Evolutionary conservation across 2,797 vertebrate species (phyloP).

Genomic region (Petrocephalus schoutedeni): DNA sequence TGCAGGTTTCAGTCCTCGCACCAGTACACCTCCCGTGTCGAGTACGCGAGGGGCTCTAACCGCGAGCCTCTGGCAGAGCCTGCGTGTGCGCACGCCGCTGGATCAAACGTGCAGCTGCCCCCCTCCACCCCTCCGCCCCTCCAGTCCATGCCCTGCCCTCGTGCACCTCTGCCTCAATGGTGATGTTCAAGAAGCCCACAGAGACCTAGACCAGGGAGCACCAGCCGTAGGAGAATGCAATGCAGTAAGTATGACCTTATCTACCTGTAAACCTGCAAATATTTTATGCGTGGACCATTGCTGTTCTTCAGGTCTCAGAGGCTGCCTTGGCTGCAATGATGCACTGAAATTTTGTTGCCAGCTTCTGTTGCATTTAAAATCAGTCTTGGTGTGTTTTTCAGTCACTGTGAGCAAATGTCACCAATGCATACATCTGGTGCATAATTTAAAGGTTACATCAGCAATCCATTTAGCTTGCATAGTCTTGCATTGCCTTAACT

Average conservation of each 20-base stretch:
- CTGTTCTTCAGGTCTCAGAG: neutral
- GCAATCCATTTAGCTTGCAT: neutral
- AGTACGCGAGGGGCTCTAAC: neutral
- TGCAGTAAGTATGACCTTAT: conserved; percentile 22
- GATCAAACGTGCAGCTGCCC: neutral
- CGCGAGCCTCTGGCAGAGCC: neutral
- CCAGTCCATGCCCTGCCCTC: neutral
- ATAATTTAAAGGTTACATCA: neutral
- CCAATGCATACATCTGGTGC: neutral
- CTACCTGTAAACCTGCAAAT: neutral
- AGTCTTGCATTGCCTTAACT: neutral
- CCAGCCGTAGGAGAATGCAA: neutral
- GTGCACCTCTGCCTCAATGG: neutral
- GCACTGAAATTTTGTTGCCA: neutral
- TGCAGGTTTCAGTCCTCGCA: neutral
- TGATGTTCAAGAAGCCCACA: neutral
- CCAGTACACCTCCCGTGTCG: neutral
- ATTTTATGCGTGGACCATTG: neutral
- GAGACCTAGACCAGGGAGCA: neutral
- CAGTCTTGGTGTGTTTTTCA: neutral
- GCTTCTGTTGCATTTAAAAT: neutral
- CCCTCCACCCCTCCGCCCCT: neutral
- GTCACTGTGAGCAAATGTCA: neutral
- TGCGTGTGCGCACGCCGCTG: neutral
- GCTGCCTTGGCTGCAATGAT: neutral